A percentile compares a stretch with the other conserved stretches of the same genome.
phyloP scores from a whole-genome alignment of 1,140 invertebrate genomes.

The Drosophila virilis region DNA sequence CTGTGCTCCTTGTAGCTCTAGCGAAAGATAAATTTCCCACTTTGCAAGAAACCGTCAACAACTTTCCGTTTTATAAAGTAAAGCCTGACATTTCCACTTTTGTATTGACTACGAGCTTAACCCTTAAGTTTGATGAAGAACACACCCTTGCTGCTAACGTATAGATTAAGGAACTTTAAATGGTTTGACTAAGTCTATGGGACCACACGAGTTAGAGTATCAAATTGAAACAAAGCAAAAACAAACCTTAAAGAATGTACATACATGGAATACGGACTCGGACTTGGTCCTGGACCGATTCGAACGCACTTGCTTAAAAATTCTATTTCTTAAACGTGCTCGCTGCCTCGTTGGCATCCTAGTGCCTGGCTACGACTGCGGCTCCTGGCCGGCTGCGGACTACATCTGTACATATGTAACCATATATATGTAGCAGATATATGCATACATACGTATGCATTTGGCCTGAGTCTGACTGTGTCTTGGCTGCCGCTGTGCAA shows the following conservation, averaged over 20 bases:
- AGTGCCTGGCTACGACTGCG: constrained; percentile 49
- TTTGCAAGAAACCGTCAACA: too few relatives aligned
- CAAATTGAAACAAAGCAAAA: constrained; percentile 15
- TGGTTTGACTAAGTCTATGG: background rate
- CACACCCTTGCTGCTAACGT: background rate
- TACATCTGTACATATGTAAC: constrained; percentile 23
- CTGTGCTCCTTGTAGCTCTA: background rate
- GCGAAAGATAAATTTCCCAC: too few relatives aligned
- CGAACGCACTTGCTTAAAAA: constrained; percentile 75
- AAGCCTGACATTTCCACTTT: too few relatives aligned
- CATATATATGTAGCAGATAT: constrained; percentile 6
- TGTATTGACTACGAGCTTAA: too few relatives aligned
- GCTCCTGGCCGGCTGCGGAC: constrained; percentile 35
- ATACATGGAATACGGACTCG: constrained; percentile 30
- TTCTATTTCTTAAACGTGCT: constrained; percentile 81
- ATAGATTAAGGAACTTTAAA: background rate
- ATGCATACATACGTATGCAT: constrained; percentile 3
- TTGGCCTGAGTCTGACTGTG: constrained; percentile 35
- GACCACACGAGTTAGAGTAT: background rate
- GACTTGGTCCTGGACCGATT: constrained; percentile 30
- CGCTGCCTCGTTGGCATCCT: constrained; percentile 51
- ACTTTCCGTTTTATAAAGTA: too few relatives aligned
- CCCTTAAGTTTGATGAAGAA: too few relatives aligned
- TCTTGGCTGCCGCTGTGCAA: constrained; percentile 73
- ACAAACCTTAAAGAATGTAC: background rate